Base-by-base conservation (phyloP, 2,113 vertebrate species). In the Oenanthe oenanthe region DNA sequence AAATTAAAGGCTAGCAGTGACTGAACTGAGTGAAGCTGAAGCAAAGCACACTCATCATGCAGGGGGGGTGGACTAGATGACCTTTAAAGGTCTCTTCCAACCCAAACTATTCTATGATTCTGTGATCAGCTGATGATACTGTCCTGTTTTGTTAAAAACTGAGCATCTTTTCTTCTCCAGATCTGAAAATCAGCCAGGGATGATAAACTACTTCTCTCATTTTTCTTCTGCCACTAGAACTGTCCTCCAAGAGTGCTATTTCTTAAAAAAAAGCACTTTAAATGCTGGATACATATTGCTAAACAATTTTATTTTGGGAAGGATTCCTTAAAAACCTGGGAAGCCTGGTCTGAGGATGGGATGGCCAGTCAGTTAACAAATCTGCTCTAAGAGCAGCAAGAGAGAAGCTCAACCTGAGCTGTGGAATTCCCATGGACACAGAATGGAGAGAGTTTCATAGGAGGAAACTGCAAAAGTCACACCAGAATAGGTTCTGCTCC, bases 11-110 rank as follows among this genome's bases (percentile, higher is more conserved):
- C 61, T 78, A 17, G 31, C 82, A 57, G 61, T 63, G 85, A 81
- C 62, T 78, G 75, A 57, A 54, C n/a, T 26, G 56, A 77, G 25
- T 15, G 79, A 40, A 78, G 78, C 83, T 80, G 58, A 94, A 68
- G 92, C 63, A 65, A 79, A n/a, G 54, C 56, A 73, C 68, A 12
- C 56, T 62, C 50, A 57, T 71, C 88, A 72, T 45, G 50, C n/a
- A 71, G 21, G 43, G 61, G 56, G 56, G 62, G 12, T 62, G 62
- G 76, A 40, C 32, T 5, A 31, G 14, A 47, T 87, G 76, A 92
- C 70, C 83, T 92, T 87, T 87, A 87, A 92, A 92, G 70, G 62
- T 92, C 89, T 50, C 43, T 75, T 87, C 76, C 70, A 87, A 75
- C 36, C 43, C 83, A 63, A 87, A 76, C 7, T 45, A 8, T 75